Evolutionary conservation across 1,140 invertebrate genomes (phyloP).

Genomic region (Drosophila littoralis): DNA sequence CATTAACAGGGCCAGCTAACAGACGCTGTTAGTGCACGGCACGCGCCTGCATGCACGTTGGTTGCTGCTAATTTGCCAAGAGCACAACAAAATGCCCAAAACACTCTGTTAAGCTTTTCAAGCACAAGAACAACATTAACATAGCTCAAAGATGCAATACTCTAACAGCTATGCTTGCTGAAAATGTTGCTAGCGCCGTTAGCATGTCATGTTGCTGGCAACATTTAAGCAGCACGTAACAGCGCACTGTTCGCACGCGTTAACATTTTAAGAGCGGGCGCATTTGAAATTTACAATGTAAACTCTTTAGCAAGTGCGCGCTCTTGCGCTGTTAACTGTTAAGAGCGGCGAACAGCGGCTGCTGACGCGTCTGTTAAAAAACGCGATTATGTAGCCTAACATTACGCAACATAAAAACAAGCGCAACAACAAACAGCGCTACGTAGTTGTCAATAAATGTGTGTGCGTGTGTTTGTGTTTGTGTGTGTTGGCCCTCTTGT

Average conservation of each 20-base stretch:
- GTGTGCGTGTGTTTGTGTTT: background rate
- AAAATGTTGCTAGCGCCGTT: slow-evolving; percentile 40
- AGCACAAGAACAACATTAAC: too few species aligned
- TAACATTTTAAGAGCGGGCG: slow-evolving; percentile 33
- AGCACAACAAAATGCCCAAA: background rate
- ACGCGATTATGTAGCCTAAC: slow-evolving; percentile 77
- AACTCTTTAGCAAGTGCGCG: slow-evolving; percentile 5
- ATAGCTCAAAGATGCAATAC: too few species aligned
- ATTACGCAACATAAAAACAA: slow-evolving; percentile 78
- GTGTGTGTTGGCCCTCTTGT: slow-evolving; percentile 34
- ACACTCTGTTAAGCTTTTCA: too few species aligned
- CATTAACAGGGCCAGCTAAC: slow-evolving; percentile 11
- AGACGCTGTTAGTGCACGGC: slow-evolving; percentile 12
- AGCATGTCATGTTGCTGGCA: slow-evolving; percentile 35
- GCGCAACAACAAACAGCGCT: slow-evolving; percentile 31
- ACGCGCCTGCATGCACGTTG: slow-evolving; percentile 5
- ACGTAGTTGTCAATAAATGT: slow-evolving; percentile 28
- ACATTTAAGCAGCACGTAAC: slow-evolving; percentile 22
- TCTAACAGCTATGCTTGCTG: slow-evolving; percentile 1
- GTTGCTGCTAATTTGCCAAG: background rate
- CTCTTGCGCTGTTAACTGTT: slow-evolving; percentile 56
- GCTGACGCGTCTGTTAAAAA: slow-evolving; percentile 57
- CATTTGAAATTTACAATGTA: background rate
- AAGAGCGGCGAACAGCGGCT: slow-evolving; percentile 46
- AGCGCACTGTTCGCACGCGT: background rate